phyloP scores from a whole-genome alignment of 2,797 vertebrate species.

The Scomberomorus guttatus region DNA sequence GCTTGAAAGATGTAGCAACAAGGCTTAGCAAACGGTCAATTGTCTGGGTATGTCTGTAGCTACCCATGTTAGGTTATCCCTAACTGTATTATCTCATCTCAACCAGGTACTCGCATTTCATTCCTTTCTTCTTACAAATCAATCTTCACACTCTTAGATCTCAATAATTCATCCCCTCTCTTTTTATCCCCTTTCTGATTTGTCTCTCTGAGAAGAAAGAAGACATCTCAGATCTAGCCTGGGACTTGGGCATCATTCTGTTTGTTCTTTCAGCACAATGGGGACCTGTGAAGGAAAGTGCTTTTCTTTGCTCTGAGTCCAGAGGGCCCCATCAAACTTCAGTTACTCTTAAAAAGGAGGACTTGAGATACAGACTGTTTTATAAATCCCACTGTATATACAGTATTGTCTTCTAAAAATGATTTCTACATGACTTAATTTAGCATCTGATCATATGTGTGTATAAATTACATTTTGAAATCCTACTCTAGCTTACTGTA shows the following conservation, averaged over 20 bases:
- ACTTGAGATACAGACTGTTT: conserved; percentile 4
- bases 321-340: conserved; percentile 44
- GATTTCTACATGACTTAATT: background rate
- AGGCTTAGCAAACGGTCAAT: background rate
- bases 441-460: background rate
- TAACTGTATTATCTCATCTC: conserved; percentile 1
- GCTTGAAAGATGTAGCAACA: background rate
- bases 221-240: conserved; percentile 31
- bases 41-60: background rate
- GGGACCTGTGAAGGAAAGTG: conserved; percentile 47
- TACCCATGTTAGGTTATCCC: background rate
- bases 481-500: background rate
- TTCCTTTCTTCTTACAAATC: conserved; percentile 11
- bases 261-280: conserved; percentile 45
- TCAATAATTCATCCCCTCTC: conserved; percentile 31
- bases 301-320: conserved; percentile 48
- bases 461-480: background rate
- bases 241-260: conserved; percentile 28
- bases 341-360: background rate
- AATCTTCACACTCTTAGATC: conserved; percentile 3
- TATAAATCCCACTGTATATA: conserved; percentile 16
- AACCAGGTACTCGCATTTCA: conserved; percentile 1
- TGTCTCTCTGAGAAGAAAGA: conserved; percentile 44
- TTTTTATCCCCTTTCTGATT: conserved; percentile 20
- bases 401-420: background rate